phyloP scores from a whole-genome alignment of 2,113 vertebrate species.

The Centropus unirufus region DNA sequence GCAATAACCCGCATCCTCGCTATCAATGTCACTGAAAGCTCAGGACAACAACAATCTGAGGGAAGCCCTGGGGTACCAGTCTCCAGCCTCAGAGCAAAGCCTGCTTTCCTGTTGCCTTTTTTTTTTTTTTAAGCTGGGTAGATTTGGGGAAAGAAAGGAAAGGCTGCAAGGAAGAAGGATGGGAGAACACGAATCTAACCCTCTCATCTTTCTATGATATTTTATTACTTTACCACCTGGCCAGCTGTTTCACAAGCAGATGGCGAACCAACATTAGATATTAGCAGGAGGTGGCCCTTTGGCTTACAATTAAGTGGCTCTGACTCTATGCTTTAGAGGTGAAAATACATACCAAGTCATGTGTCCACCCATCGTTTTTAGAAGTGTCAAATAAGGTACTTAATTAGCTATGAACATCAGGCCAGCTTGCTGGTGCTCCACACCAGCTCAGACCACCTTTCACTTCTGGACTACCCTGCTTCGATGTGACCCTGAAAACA shows the following conservation, averaged over 20 bases:
- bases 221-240: background rate
- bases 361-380: background rate
- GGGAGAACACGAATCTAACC: accelerated
- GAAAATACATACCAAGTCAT: background rate
- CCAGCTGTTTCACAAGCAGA: background rate
- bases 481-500: background rate
- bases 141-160: background rate
- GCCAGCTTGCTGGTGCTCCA: background rate
- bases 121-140: background rate
- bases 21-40: background rate
- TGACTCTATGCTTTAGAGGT: background rate
- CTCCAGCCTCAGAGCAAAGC: background rate
- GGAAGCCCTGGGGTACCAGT: background rate
- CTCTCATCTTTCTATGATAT: background rate
- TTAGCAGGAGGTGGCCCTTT: background rate
- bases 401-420: background rate
- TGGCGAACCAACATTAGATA: background rate
- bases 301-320: background rate
- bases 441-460: background rate
- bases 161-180: background rate
- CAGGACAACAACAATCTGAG: background rate
- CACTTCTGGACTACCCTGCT: background rate
- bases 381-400: background rate
- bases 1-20: background rate
- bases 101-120: background rate